Percentiles rank a stretch among this genome's conserved stretches.
Evolutionary conservation across 2,113 vertebrate species (phyloP).

Genomic region (Thymallus thymallus): DNA sequence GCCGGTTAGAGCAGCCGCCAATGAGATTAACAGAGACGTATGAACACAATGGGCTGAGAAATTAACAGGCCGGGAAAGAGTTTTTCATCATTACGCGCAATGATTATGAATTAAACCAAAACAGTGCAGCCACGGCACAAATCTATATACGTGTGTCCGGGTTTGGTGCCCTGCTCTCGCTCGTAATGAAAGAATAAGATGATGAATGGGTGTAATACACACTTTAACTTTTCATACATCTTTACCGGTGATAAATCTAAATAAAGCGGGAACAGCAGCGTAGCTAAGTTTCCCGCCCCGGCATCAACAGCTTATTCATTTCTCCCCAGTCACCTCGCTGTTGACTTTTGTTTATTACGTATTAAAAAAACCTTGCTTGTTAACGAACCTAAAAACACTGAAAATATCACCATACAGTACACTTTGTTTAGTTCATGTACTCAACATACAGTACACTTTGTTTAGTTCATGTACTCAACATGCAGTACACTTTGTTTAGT

Average conservation of each 20-base stretch:
- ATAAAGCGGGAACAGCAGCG: constrained; percentile 54
- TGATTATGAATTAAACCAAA: constrained; percentile 71
- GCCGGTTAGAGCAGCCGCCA: constrained; percentile 52
- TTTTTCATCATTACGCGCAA: constrained; percentile 72
- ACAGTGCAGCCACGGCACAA: constrained; percentile 24
- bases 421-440: too few species aligned
- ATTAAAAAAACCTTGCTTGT: constrained; percentile 26
- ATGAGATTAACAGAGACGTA: constrained; percentile 70
- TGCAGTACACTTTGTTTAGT: too few species aligned
- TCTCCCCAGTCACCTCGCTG: constrained; percentile 27
- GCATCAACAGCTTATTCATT: constrained; percentile 57
- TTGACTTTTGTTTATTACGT: constrained; percentile 33
- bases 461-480: too few species aligned
- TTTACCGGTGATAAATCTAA: constrained; percentile 66
- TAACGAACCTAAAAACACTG: too few species aligned
- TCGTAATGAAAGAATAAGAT: constrained; percentile 67
- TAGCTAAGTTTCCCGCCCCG: constrained; percentile 33
- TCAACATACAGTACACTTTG: too few species aligned
- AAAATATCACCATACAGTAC: too few species aligned
- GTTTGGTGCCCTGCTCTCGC: constrained; percentile 38
- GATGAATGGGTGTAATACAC: constrained; percentile 73
- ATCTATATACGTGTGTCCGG: constrained; percentile 58
- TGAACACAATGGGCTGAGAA: constrained; percentile 61
- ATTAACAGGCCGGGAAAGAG: constrained; percentile 54
- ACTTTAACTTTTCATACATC: constrained; percentile 71